phyloP scores from a whole-genome alignment of 2,888 invertebrate species.

The Junonia oenone region DNA sequence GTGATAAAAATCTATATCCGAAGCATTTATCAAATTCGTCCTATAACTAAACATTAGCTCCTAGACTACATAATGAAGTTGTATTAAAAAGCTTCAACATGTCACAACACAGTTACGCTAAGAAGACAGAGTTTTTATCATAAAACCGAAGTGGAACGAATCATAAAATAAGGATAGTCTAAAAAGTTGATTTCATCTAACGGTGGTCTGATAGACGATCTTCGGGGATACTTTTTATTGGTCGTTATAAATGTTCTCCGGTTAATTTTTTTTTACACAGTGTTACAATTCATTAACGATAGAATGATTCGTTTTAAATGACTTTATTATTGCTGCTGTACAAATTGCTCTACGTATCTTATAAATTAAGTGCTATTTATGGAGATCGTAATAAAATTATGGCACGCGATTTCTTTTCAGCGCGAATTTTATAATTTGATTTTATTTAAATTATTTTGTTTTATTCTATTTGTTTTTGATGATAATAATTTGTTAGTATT shows the following conservation, averaged over 20 bases:
- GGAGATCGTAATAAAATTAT: neutral
- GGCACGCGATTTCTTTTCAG: neutral
- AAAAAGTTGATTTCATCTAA: slow-evolving; percentile 46
- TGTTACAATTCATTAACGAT: slow-evolving; percentile 40
- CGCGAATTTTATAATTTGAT: neutral
- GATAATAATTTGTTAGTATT: no score
- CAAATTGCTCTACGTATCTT: slow-evolving; percentile 11
- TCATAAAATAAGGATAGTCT: slow-evolving; percentile 47
- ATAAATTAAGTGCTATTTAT: slow-evolving; percentile 5
- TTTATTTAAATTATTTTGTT: no score
- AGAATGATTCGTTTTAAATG: slow-evolving; percentile 25
- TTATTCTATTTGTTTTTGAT: no score
- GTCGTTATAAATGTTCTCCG: slow-evolving; percentile 43
- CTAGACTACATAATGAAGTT: slow-evolving; percentile 16
- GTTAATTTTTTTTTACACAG: slow-evolving; percentile 42
- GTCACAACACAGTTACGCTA: slow-evolving; percentile 9
- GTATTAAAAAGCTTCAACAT: slow-evolving; percentile 15
- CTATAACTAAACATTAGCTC: no score
- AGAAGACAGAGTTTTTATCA: slow-evolving; percentile 31
- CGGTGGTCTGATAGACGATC: slow-evolving; percentile 44
- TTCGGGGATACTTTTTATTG: slow-evolving; percentile 37
- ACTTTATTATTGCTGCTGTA: slow-evolving; percentile 26
- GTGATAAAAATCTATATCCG: no score
- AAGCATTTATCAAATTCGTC: no score
- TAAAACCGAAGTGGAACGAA: slow-evolving; percentile 51